Evolutionary conservation across 2,113 vertebrate species (phyloP).

Genomic region (Crotalus viridis): DNA sequence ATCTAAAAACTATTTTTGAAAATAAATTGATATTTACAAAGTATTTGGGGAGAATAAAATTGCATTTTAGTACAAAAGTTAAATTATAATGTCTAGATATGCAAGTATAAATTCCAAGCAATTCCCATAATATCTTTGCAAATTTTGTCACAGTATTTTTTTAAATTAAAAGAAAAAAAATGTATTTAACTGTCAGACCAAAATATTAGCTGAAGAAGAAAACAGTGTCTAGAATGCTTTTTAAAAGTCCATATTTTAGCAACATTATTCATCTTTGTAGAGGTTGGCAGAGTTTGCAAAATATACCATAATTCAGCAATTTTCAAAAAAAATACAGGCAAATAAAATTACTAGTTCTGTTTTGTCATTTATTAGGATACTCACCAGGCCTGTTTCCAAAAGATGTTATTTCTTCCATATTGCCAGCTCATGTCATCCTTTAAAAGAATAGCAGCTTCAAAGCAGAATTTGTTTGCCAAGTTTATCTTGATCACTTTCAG

Average conservation of each 20-base stretch:
- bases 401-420: neutral
- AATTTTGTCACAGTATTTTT: neutral
- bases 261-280: neutral
- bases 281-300: neutral
- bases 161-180: neutral
- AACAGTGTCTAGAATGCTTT: neutral
- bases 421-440: neutral
- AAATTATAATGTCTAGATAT: neutral
- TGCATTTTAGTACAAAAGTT: neutral
- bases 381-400: neutral
- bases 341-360: neutral
- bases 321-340: neutral
- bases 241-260: neutral
- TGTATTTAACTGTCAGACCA: neutral
- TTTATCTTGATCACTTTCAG: neutral
- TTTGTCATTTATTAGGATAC: slow-evolving; percentile 6
- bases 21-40: slow-evolving; percentile 5
- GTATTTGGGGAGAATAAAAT: neutral
- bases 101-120: neutral
- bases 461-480: neutral
- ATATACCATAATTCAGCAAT: neutral
- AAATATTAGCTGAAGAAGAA: neutral
- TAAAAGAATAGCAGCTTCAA: neutral
- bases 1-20: neutral
- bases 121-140: neutral